Conservation (phyloP, 2,888 invertebrate genomes). For the Pristionchus fissidentatus region DNA sequence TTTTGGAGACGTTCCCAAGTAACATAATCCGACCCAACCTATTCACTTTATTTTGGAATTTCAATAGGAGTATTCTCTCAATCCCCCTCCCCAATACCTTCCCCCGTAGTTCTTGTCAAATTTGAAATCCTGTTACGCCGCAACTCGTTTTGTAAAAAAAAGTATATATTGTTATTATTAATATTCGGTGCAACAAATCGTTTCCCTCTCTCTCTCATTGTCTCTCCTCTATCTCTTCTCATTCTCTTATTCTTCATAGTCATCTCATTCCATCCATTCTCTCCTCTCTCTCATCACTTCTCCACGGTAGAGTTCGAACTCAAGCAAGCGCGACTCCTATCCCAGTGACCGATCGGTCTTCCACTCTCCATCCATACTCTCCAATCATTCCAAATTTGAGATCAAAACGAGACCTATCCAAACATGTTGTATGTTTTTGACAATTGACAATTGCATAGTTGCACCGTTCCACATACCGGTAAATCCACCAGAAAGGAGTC, state of each 20-base stretch:
- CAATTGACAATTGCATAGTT: too few relatives aligned
- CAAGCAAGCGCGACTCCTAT: constrained; percentile 13
- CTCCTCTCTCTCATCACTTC: constrained; percentile 38
- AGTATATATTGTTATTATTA: too few relatives aligned
- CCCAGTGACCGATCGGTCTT: not conserved
- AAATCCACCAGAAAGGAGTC: too few relatives aligned
- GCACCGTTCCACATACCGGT: too few relatives aligned
- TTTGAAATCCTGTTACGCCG: constrained; percentile 4
- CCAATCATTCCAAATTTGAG: not conserved
- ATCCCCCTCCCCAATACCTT: not conserved
- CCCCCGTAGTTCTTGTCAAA: not conserved
- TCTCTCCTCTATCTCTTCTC: constrained; percentile 15
- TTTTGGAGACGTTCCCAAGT: too few relatives aligned
- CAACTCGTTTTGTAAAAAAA: too few relatives aligned
- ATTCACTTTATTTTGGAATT: not conserved
- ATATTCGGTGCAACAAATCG: too few relatives aligned
- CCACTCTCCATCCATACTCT: not conserved
- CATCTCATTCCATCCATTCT: constrained; percentile 10
- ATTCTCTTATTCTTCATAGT: constrained; percentile 45
- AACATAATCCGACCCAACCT: too few relatives aligned
- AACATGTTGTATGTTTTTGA: not conserved
- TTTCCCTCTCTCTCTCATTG: not conserved
- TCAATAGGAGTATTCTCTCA: not conserved
- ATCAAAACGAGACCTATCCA: not conserved
- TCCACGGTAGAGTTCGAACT: constrained; percentile 42